These are phyloP conservation scores for Agrenia bidenticulata DNA, from an alignment of 2,888 invertebrate genomes.

Conservation along the genomic window DNA sequence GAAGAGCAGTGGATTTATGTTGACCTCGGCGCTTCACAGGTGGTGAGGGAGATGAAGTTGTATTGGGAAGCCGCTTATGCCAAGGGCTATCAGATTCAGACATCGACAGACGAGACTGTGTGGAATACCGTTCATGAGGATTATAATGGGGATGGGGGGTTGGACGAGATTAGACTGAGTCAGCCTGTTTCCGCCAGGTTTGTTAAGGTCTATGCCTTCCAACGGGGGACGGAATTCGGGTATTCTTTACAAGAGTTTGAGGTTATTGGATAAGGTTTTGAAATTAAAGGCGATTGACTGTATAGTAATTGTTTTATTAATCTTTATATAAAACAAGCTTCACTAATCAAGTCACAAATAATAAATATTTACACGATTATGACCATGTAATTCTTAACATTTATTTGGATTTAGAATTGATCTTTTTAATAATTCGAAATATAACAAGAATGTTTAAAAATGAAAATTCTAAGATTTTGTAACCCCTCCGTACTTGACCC, in stretches of 20 bases:
- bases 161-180: conserved; percentile 16
- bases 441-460: too few relatives aligned
- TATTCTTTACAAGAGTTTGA: conserved; percentile 27
- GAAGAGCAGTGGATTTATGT: conserved; percentile 41
- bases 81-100: conserved; percentile 37
- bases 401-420: too few relatives aligned
- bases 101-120: conserved; percentile 22
- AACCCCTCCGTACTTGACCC: conserved; percentile 66
- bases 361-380: too few relatives aligned
- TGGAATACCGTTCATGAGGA: conserved; percentile 42
- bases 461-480: too few relatives aligned
- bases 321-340: too few relatives aligned
- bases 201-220: conserved; percentile 39
- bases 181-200: conserved; percentile 23
- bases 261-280: too few relatives aligned
- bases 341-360: too few relatives aligned
- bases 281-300: too few relatives aligned
- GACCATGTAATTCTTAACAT: too few relatives aligned
- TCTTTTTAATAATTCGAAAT: too few relatives aligned
- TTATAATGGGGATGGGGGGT: conserved; percentile 34
- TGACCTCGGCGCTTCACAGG: conserved; percentile 26
- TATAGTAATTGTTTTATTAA: too few relatives aligned
- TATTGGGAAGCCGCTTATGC: conserved; percentile 43
- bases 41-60: conserved; percentile 28
- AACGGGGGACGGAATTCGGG: conserved; percentile 31